These are phyloP conservation scores for Poicephalus meyeri DNA, from an alignment of 2,113 vertebrate genomes.

Conservation along the genomic window DNA sequence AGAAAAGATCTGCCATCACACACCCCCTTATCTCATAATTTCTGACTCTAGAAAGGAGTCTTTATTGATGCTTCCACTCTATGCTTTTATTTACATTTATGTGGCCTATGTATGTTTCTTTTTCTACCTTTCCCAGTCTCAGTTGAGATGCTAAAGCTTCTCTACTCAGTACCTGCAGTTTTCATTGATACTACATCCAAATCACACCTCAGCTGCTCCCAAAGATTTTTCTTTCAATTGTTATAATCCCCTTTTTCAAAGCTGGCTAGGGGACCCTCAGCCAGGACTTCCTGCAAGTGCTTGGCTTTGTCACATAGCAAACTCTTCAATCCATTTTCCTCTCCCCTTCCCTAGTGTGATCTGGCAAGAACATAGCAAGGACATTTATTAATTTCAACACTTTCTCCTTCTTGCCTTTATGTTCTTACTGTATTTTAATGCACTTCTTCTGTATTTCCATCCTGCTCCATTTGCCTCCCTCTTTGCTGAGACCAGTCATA, in stretches of 20 bases:
- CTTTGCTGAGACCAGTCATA: background rate
- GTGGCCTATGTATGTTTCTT: background rate
- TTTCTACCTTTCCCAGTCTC: background rate
- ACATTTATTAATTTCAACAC: background rate
- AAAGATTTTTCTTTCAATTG: background rate
- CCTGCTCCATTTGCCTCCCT: background rate
- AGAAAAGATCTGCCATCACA: background rate
- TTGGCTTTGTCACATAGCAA: background rate
- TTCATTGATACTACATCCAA: background rate
- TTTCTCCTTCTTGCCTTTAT: background rate
- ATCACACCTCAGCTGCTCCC: background rate
- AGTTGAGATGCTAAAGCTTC: background rate
- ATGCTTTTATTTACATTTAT: background rate
- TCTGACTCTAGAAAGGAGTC: background rate
- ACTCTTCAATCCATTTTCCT: background rate
- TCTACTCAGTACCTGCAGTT: background rate
- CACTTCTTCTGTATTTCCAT: background rate
- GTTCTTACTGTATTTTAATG: background rate
- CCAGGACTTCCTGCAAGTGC: background rate
- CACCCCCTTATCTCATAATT: background rate
- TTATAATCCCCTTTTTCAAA: background rate
- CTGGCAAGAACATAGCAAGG: background rate
- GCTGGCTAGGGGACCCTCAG: background rate
- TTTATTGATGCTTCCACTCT: background rate
- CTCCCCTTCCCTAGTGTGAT: background rate